Percentiles rank a stretch among this genome's conserved stretches.
Conservation (phyloP, 2,113 vertebrate species). For the Anarrhichthys ocellatus region DNA sequence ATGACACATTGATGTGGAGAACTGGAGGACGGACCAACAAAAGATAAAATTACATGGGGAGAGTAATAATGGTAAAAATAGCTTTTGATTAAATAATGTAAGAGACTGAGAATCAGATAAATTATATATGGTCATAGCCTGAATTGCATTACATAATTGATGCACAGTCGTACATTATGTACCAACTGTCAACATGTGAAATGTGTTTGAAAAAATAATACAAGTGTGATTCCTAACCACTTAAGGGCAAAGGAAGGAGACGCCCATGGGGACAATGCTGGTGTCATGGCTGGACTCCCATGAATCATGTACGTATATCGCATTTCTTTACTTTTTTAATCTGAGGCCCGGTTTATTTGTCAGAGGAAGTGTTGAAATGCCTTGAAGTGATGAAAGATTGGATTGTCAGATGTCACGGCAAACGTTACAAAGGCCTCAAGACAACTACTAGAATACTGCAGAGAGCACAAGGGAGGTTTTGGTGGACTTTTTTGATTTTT, state of each 20-base stretch:
- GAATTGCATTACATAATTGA: slow-evolving; percentile 84
- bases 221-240: slow-evolving; percentile 75
- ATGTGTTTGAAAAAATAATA: slow-evolving; percentile 79
- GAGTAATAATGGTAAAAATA: slow-evolving; percentile 78
- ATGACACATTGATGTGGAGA: slow-evolving; percentile 47
- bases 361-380: slow-evolving; percentile 59
- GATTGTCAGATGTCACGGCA: slow-evolving; percentile 67
- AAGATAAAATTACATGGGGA: slow-evolving; percentile 73
- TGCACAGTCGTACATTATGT: slow-evolving; percentile 80
- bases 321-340: slow-evolving; percentile 47
- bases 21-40: slow-evolving; percentile 62
- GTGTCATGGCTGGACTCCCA: slow-evolving; percentile 66
- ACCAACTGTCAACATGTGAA: slow-evolving; percentile 83
- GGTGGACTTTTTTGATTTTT: slow-evolving; percentile 30
- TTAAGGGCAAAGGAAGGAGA: slow-evolving; percentile 72
- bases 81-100: slow-evolving; percentile 78
- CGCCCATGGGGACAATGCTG: slow-evolving; percentile 53
- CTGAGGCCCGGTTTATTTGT: slow-evolving; percentile 60
- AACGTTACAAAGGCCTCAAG: slow-evolving; percentile 52
- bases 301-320: slow-evolving; percentile 61
- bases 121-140: slow-evolving; percentile 81
- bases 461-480: neutral
- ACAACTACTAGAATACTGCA: slow-evolving; percentile 32
- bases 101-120: slow-evolving; percentile 78
- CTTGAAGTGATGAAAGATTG: slow-evolving; percentile 62